A percentile compares a stretch with the other conserved stretches of the same genome.
These are phyloP conservation scores for Pachyseris speciosa DNA, from an alignment of 64 coral and sea anemone genomes.

Conservation along the genomic window DNA sequence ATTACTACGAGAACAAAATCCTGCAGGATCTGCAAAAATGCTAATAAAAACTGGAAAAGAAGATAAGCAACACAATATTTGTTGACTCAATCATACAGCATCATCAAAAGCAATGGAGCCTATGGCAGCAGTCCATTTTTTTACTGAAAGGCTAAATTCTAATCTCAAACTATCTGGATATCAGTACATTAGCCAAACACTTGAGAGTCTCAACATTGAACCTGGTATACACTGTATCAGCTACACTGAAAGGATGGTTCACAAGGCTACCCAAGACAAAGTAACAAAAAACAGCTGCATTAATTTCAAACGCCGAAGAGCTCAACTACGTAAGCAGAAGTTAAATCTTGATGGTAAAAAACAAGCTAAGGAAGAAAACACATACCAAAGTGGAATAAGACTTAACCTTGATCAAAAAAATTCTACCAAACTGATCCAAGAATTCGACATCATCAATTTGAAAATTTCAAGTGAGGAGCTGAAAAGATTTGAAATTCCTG, in stretches of 20 bases:
- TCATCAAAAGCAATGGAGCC: conserved; percentile 26
- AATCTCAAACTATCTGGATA: too few species aligned
- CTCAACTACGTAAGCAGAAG: too few species aligned
- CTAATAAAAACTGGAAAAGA: conserved; percentile 18
- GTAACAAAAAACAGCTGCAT: too few species aligned
- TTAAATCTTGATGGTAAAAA: not conserved
- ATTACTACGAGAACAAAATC: conserved; percentile 41
- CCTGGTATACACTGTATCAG: too few species aligned
- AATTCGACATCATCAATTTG: not conserved
- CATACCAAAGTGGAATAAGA: too few species aligned
- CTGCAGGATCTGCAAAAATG: conserved; percentile 10
- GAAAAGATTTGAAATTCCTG: conserved; percentile 61
- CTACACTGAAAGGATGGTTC: too few species aligned
- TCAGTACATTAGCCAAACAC: too few species aligned
- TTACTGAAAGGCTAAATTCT: not conserved
- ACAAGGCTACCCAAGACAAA: too few species aligned
- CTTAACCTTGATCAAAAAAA: too few species aligned
- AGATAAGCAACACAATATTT: not conserved
- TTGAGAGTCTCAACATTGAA: too few species aligned
- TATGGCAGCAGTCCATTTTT: conserved; percentile 8
- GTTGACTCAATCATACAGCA: not conserved
- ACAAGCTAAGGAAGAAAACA: too few species aligned
- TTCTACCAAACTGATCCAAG: not conserved
- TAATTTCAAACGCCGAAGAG: too few species aligned
- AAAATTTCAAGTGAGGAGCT: conserved; percentile 60